Percentiles rank a stretch among this genome's conserved stretches.
Conservation (phyloP, 2,888 invertebrate species). For the Eupithecia abbreviata region DNA sequence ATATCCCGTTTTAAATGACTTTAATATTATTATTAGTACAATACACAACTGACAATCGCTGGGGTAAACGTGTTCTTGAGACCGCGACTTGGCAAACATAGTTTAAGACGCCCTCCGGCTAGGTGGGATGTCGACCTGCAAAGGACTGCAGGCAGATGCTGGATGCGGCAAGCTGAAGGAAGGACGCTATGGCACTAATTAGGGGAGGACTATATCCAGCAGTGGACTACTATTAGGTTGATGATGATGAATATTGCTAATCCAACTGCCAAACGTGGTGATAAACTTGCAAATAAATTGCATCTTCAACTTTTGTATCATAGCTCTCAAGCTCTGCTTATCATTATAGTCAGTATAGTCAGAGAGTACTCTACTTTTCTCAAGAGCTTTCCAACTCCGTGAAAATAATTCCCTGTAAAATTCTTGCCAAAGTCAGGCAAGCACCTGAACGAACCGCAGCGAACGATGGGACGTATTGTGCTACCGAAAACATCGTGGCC, state of each 20-base stretch:
- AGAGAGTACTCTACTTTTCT: neutral
- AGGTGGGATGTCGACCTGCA: too few species aligned
- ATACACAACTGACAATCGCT: too few species aligned
- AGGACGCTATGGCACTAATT: too few species aligned
- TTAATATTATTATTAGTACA: neutral
- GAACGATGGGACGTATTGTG: conserved; percentile 69
- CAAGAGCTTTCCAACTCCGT: conserved; percentile 32
- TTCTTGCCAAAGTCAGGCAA: conserved; percentile 55
- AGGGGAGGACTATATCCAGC: too few species aligned
- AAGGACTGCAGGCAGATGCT: too few species aligned
- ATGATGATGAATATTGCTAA: neutral
- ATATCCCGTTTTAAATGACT: too few species aligned
- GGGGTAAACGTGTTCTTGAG: too few species aligned
- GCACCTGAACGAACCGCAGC: conserved; percentile 66
- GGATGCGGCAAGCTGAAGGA: too few species aligned
- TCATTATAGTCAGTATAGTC: neutral
- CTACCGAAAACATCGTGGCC: conserved; percentile 66
- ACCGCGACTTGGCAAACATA: too few species aligned
- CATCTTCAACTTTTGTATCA: neutral
- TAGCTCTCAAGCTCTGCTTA: neutral
- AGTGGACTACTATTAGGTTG: too few species aligned
- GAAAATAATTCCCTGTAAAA: conserved; percentile 49
- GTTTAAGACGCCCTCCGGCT: too few species aligned
- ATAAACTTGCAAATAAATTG: neutral
- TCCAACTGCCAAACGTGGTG: neutral